Conservation (phyloP, 2,113 vertebrate species). For the Oceanites oceanicus region DNA sequence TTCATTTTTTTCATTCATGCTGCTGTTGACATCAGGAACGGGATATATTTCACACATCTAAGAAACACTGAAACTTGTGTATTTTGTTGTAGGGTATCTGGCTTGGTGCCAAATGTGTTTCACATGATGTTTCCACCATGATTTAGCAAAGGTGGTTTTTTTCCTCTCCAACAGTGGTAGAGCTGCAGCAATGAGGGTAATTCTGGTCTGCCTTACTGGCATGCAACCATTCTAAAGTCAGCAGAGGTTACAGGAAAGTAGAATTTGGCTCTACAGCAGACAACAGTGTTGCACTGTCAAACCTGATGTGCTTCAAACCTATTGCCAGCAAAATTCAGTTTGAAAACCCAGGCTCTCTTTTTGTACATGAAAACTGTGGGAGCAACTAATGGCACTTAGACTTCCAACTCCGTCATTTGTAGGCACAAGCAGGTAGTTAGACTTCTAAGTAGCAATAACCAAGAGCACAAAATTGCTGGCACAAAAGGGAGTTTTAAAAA, state of each 20-base stretch:
- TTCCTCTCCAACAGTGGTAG: neutral
- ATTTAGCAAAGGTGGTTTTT: neutral
- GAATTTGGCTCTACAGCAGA: neutral
- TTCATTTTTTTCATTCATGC: neutral
- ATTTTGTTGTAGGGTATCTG: neutral
- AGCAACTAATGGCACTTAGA: neutral
- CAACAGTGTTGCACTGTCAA: neutral
- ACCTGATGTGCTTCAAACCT: neutral
- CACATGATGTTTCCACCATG: neutral
- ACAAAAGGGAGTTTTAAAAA: neutral
- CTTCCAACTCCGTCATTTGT: neutral
- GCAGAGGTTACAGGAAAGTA: neutral
- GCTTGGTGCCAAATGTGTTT: neutral
- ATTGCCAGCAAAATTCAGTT: neutral
- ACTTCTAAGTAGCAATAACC: constrained; percentile 17
- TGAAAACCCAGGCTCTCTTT: neutral
- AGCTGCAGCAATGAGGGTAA: neutral
- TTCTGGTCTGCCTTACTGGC: neutral
- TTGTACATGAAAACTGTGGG: neutral
- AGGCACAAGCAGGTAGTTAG: neutral
- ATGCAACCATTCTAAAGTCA: neutral
- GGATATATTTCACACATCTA: neutral
- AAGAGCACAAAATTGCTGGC: neutral
- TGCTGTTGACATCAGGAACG: neutral
- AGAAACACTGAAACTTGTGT: neutral